Base-by-base conservation (phyloP, 2,113 vertebrate species). In the Tachycineta bicolor region DNA sequence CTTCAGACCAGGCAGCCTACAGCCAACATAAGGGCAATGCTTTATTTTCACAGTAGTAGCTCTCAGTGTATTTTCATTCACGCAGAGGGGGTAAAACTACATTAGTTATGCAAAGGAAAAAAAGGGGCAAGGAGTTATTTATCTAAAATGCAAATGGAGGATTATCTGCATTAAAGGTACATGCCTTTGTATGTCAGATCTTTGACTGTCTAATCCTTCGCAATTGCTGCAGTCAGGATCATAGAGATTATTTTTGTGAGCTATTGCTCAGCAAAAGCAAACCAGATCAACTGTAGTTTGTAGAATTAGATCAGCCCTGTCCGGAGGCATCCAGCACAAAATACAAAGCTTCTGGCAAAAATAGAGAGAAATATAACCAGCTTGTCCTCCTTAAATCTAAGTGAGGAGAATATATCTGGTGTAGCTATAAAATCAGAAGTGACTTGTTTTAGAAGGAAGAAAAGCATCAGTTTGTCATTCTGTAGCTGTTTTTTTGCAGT, bases 191-290 rank as follows among this genome's bases (percentile, higher is more conserved):
- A 34, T 6, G 47, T 91, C 70, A 92, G 82, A 88, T 63, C 63
- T 89, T 84, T 89, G 77, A 71, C 90, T 92, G 91, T 94, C 75
- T 96, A 95, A 96, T 96, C 90, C 92, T 95, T 47, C 71, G 78
- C 93, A 93, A 53, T 95, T 91, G 80, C 91, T 95, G 79, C 53
- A 69, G 63, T 86, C 79, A 77, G 92, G 78, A 93, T 92, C 89
- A 64, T 10, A 65, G 81, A 84, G 92, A 95, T 92, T 96, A 88
- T 84, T 91, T 95, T 91, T 83, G 56, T 65, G 78, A 94, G 53
- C 96, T 95, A 59, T 96, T 92, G 84, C 86, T 96, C 92, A 92
- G 86, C 81, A 86, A 82, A 96, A 96, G 60, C 82, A 64, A 93
- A 93, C 80, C 59, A 90, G 88, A 96, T 94, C 82, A 95, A 15